These are phyloP conservation scores for Candoia aspera DNA, from an alignment of 2,113 vertebrate genomes.

Conservation along the genomic window DNA sequence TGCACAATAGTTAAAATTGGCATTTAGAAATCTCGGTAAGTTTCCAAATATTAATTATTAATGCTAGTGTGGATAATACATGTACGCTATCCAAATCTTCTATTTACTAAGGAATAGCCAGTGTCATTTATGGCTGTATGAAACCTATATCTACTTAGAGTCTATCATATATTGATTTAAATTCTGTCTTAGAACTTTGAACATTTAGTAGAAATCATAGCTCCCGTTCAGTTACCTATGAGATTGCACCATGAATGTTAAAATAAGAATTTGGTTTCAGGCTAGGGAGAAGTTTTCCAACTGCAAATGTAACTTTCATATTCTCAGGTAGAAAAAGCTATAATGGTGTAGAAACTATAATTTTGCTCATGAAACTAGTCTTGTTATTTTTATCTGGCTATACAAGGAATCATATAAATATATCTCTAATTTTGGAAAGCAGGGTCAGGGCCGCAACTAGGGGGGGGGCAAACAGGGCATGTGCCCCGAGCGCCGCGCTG, in stretches of 20 bases:
- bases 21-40: not conserved
- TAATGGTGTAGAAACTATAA: not conserved
- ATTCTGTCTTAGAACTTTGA: not conserved
- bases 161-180: not conserved
- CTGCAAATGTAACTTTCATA: not conserved
- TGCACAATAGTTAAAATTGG: not conserved
- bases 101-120: not conserved
- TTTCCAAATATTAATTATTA: not conserved
- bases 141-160: not conserved
- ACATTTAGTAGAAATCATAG: not conserved
- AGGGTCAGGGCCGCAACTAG: too few relatives aligned
- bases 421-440: not conserved
- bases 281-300: not conserved
- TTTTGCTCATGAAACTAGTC: conserved; percentile 24
- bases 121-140: not conserved
- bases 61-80: not conserved
- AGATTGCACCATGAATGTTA: not conserved
- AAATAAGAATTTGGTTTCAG: conserved; percentile 15
- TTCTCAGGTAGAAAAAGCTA: conserved; percentile 21
- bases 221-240: not conserved
- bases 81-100: not conserved
- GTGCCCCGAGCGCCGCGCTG: too few relatives aligned
- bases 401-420: not conserved
- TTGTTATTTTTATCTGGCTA: not conserved
- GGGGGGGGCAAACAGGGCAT: too few relatives aligned